phyloP scores from a whole-genome alignment of 2,113 vertebrate species.

The Strix aluco region DNA sequence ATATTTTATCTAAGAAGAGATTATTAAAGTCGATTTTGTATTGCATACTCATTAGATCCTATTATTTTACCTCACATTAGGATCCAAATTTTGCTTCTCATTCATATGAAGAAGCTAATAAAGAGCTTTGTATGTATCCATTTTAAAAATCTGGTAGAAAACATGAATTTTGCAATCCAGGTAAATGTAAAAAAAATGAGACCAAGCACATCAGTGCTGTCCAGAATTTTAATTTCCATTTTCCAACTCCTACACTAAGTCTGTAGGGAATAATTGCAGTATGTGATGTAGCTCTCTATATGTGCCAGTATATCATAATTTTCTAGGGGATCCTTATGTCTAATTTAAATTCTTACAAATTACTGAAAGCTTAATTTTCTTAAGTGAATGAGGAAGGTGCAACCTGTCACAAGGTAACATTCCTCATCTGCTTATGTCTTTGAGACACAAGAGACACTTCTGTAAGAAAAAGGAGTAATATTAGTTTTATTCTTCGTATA shows the following conservation, averaged over 20 bases:
- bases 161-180: neutral
- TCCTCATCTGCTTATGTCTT: neutral
- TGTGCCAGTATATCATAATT: neutral
- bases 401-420: neutral
- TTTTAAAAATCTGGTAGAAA: neutral
- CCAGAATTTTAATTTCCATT: slow-evolving; percentile 10
- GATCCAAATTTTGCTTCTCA: slow-evolving; percentile 7
- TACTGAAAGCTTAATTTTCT: neutral
- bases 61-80: slow-evolving; percentile 12
- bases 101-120: neutral
- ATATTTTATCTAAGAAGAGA: slow-evolving; percentile 48
- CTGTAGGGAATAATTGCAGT: neutral
- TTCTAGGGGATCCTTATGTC: neutral
- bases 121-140: neutral
- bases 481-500: neutral
- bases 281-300: neutral
- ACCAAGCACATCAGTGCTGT: neutral
- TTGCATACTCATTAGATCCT: slow-evolving; percentile 13
- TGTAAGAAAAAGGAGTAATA: neutral
- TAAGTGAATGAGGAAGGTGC: neutral
- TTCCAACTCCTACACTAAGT: neutral
- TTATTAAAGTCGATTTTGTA: slow-evolving; percentile 31
- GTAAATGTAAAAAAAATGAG: neutral
- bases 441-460: neutral
- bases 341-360: neutral